Conservation (phyloP, 2,888 invertebrate genomes). For the Bugula neritina region DNA sequence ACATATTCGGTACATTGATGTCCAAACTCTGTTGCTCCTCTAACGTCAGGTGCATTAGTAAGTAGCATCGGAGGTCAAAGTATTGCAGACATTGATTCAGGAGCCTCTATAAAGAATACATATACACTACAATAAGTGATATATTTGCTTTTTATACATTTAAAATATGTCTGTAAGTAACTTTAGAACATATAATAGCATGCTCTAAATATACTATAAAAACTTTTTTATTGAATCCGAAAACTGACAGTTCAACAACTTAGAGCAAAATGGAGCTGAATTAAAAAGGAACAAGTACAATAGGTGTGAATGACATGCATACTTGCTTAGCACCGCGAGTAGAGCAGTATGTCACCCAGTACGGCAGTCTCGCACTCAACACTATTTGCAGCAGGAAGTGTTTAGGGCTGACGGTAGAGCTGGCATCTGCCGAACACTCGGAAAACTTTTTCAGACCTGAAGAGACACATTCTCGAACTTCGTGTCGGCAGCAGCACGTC, state of each 20-base stretch:
- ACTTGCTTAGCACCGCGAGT: conserved; percentile 54
- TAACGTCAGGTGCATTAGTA: conserved; percentile 48
- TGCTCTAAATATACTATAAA: no score
- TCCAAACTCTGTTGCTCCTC: conserved; percentile 47
- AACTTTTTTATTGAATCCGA: no score
- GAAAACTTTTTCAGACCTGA: background rate
- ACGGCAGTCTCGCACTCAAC: conserved; percentile 54
- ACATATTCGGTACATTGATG: conserved; percentile 50
- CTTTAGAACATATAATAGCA: no score
- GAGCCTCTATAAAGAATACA: conserved; percentile 36
- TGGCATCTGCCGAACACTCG: background rate
- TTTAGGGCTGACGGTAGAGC: conserved; percentile 37
- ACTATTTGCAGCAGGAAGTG: conserved; percentile 52
- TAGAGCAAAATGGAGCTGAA: no score
- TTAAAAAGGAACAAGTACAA: no score
- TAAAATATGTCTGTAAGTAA: no score
- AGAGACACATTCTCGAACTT: conserved; percentile 49
- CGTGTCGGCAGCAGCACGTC: conserved; percentile 51
- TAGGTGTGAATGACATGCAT: no score
- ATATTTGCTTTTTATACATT: no score
- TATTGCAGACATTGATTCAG: conserved; percentile 55
- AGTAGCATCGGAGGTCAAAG: conserved; percentile 54
- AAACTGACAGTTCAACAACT: no score
- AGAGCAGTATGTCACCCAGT: conserved; percentile 55
- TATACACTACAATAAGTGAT: conserved; percentile 18